Evolutionary conservation across 37 sponge, comb jelly and placozoan species (phyloP).

Genomic region (Dysidea cf. avara): DNA sequence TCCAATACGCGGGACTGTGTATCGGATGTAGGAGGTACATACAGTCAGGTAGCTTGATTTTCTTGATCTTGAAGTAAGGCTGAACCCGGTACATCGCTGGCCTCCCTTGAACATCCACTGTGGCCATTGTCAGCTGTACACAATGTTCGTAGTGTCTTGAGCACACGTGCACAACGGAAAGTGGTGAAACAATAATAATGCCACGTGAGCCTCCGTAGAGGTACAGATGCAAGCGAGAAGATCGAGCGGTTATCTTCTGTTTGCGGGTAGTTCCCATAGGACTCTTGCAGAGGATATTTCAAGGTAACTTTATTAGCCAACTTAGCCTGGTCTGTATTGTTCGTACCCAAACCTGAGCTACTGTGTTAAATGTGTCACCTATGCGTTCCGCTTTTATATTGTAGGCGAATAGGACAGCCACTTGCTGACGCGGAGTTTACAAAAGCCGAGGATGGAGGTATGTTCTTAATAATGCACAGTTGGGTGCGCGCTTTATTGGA

Average conservation of each 20-base stretch:
- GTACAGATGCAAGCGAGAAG: not conserved
- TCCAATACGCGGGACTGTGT: constrained; percentile 26
- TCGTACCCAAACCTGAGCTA: no score
- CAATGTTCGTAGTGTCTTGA: not conserved
- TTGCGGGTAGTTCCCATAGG: constrained; percentile 64
- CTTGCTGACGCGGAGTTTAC: not conserved
- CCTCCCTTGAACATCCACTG: constrained; percentile 9
- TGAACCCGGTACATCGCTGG: constrained; percentile 62
- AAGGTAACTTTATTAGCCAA: constrained; percentile 32
- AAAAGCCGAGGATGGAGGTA: not conserved
- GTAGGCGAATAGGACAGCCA: not conserved
- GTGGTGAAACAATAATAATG: not conserved
- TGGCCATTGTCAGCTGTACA: constrained; percentile 19
- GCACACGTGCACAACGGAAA: not conserved
- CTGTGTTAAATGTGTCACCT: no score
- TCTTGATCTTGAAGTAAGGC: constrained; percentile 74
- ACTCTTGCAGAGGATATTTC: constrained; percentile 63
- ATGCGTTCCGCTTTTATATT: no score
- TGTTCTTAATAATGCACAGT: no score
- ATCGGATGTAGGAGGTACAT: constrained; percentile 67
- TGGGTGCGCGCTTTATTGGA: no score
- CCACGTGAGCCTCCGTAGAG: not conserved
- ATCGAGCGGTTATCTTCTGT: constrained; percentile 48
- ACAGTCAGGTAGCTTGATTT: constrained; percentile 73
- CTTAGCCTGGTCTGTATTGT: no score